Evolutionary conservation across 1,140 invertebrate species (phyloP), one percentile per base, ranked within the genome.

Genomic region (Aphis craccivora): DNA sequence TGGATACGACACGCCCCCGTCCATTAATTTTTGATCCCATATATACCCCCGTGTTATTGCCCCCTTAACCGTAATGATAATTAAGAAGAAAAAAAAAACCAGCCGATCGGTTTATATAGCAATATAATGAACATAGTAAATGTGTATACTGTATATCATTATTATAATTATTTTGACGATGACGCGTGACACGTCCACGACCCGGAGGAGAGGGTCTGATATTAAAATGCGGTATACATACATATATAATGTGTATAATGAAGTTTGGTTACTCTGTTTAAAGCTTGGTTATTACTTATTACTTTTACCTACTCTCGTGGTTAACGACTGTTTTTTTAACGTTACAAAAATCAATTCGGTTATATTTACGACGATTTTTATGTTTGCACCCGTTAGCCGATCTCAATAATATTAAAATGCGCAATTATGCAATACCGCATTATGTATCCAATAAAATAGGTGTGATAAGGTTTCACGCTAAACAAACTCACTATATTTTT

Each of bases 11-110:
- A 87, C 40, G 40, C 40, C 83, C 83, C 40, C 11, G 40, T 86
- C 83, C 83, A 86, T 86, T 86, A 86, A 30, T 43, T 43, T 86
- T 86, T 86, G 83, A 86, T 86, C 37, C 83, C 25, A 43, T 30
- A 86, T 43, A 30, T 51, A 86, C 9, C 22, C 40, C 22, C 23
- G 83, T 25, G 40, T 83, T 83, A 23, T 40, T 43, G 83, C 25
- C 9, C 9, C 40, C 83, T 43, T 86, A 86, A 86, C 37, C 37
- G 23, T 43, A 30, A 86, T 40, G 23, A 86, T 86, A 43, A 86
- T 86, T 43, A 30, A 43, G 40, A 43, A 4, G 40, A 86, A 8
- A n/a, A 40, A 84, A 84, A 86, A n/a, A n/a, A n/a, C 45, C 40
- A 86, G 25, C 83, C 40, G 25, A 43, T 40, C 40, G 25, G 23